These are phyloP conservation scores for Erinaceus europaeus DNA, from an alignment of 2,113 vertebrate genomes.

Conservation along the genomic window DNA sequence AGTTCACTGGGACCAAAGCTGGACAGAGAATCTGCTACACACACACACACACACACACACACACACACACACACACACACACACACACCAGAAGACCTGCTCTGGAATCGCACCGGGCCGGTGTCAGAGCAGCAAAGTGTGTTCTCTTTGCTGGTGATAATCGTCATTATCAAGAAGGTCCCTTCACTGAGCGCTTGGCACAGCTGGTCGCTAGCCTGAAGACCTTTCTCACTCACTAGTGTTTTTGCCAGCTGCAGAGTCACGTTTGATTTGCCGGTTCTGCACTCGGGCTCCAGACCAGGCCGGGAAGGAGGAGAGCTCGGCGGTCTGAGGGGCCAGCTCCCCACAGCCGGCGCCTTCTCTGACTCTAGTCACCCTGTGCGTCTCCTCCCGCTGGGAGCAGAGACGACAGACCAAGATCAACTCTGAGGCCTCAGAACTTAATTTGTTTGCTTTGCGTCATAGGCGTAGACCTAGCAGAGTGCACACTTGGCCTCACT, in stretches of 20 bases:
- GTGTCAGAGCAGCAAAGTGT: too few relatives aligned
- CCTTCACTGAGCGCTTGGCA: conserved; percentile 3
- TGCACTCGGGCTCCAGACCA: background rate
- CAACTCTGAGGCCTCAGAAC: background rate
- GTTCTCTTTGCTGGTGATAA: too few relatives aligned
- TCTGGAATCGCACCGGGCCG: too few relatives aligned
- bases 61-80: too few relatives aligned
- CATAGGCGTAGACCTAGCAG: too few relatives aligned
- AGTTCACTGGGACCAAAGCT: background rate
- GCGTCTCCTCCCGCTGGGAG: background rate
- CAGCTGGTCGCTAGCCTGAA: background rate
- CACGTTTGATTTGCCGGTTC: conserved; percentile 8
- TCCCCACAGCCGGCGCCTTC: too few relatives aligned
- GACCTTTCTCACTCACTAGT: conserved; percentile 1
- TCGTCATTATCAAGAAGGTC: conserved; percentile 36
- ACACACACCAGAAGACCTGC: too few relatives aligned
- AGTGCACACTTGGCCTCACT: too few relatives aligned
- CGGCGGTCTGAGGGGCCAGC: too few relatives aligned
- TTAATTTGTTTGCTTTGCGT: too few relatives aligned
- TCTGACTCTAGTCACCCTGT: background rate
- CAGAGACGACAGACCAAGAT: background rate
- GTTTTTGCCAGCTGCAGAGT: background rate
- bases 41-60: too few relatives aligned
- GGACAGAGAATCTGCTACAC: too few relatives aligned
- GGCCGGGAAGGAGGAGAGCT: background rate